phyloP scores from a whole-genome alignment of 2,888 invertebrate genomes.

The Rhingia campestris region DNA sequence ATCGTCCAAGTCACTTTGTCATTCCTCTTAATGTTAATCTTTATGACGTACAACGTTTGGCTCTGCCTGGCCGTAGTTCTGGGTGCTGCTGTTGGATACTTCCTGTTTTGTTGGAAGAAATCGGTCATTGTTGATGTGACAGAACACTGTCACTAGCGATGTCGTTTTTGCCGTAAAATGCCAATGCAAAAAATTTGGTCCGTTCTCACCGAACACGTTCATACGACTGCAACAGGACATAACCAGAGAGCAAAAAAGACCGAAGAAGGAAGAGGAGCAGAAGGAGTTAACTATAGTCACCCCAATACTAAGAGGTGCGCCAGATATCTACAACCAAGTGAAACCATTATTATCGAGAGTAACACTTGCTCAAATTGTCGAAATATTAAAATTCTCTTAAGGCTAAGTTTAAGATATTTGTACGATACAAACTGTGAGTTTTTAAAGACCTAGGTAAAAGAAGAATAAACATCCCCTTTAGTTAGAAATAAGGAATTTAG shows the following conservation, averaged over 20 bases:
- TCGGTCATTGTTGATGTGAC: conserved; percentile 96
- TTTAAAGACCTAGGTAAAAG: conserved; percentile 76
- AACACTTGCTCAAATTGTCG: conserved; percentile 78
- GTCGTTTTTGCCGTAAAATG: conserved; percentile 68
- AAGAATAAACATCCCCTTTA: conserved; percentile 35
- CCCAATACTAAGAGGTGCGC: conserved; percentile 1
- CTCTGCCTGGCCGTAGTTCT: conserved; percentile 93
- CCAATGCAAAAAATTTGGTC: conserved; percentile 51
- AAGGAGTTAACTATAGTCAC: not conserved
- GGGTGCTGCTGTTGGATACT: conserved; percentile 95
- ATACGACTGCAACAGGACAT: conserved; percentile 23
- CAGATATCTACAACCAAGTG: conserved; percentile 57
- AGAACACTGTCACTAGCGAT: conserved; percentile 94
- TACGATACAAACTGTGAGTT: conserved; percentile 79
- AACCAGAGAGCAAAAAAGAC: not conserved
- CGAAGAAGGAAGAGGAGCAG: conserved; percentile 5
- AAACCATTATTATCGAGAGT: conserved; percentile 69
- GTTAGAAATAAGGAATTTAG: conserved; percentile 50
- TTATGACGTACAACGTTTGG: conserved; percentile 99
- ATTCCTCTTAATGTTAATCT: conserved; percentile 97
- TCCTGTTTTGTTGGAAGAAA: conserved; percentile 97
- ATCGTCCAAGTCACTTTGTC: conserved; percentile 94
- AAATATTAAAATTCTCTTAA: conserved; percentile 79
- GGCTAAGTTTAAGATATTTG: conserved; percentile 79
- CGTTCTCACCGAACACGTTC: conserved; percentile 38